Evolutionary conservation across 1,140 invertebrate species (phyloP), one percentile per base, ranked within the genome.

Genomic region (Nymphalis io): DNA sequence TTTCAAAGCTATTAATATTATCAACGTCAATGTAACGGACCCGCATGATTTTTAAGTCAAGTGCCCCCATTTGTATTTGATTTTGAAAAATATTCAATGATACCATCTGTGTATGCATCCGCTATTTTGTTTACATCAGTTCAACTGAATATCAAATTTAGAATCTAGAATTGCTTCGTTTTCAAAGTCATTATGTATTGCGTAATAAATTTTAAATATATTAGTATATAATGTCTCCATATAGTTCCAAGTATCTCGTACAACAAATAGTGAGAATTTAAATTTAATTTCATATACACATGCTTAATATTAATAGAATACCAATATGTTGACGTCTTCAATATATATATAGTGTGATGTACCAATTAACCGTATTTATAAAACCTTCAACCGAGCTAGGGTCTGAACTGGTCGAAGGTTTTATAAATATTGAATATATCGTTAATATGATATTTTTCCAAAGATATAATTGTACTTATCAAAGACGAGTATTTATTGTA

Each of bases 21-120:
- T 53, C 57, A 61, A 44, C 61, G 62, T 70, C 68, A 65, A 62
- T 59, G 40, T 74, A 70, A 74, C 72, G 72, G 72, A 23, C 42
- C 66, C 48, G 68, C 33, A 61, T 68, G 16, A 39, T 55, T 55
- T 55, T 23, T 23, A 55, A 23, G 21, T 27, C 51, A 55, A 55
- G 21, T 55, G 51, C 23, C 23, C n/a, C 51, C 20, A 55, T 55
- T 55, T 55, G 21, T 53, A 11, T 15, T 27, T 16, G 20, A 55
- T 55, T 23, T 55, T 55, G 51, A 23, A 27, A 27, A 27, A 27
- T 55, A 55, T 27, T 55, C 20, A 23, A 20, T 33, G 23, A 23
- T 27, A 55, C 23, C 51, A 55, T 55, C 21, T 55, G 20, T 15
- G 21, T 27, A 23, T 55, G 21, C 18, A 51, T 51, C 46, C 2